Percentiles rank a stretch among this genome's conserved stretches.
Evolutionary conservation across 2,797 vertebrate genomes (phyloP).

Genomic region (Falco naumanni): DNA sequence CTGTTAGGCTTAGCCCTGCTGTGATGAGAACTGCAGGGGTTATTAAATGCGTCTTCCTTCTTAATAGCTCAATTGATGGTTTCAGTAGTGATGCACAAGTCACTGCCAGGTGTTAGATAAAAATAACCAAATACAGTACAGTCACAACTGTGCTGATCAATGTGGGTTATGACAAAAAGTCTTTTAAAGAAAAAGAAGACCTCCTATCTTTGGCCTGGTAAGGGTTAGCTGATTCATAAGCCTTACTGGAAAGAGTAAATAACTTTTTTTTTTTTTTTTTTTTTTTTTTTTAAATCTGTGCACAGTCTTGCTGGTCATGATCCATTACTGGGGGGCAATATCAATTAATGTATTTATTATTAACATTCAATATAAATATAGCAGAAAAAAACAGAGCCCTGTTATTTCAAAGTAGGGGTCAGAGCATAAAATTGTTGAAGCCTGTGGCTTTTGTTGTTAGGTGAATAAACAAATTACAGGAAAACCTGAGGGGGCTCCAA

Average conservation of each 20-base stretch:
- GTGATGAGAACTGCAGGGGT: constrained; percentile 1
- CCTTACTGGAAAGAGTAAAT: neutral
- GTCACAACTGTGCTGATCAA: constrained; percentile 44
- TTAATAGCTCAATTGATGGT: constrained; percentile 50
- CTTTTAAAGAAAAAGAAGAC: constrained; percentile 3
- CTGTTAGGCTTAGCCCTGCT: constrained; percentile 3
- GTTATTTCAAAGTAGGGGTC: neutral
- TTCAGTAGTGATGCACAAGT: constrained; percentile 52
- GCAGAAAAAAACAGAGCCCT: neutral
- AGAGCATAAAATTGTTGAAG: neutral
- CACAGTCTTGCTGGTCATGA: neutral
- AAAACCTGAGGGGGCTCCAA: neutral
- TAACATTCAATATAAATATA: neutral
- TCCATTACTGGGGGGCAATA: neutral
- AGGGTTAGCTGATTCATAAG: neutral
- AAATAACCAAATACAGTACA: constrained; percentile 44
- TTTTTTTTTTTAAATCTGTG: neutral
- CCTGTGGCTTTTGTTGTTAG: neutral
- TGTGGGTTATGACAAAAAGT: neutral
- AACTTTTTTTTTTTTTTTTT: neutral
- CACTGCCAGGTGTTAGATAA: constrained; percentile 39
- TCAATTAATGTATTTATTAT: neutral
- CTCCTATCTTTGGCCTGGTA: neutral
- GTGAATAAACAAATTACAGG: constrained; percentile 8
- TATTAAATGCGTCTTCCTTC: constrained; percentile 45